A percentile compares a stretch with the other conserved stretches of the same genome.
Evolutionary conservation across 2,113 vertebrate genomes (phyloP).

Genomic region (Hyperopisus bebe): DNA sequence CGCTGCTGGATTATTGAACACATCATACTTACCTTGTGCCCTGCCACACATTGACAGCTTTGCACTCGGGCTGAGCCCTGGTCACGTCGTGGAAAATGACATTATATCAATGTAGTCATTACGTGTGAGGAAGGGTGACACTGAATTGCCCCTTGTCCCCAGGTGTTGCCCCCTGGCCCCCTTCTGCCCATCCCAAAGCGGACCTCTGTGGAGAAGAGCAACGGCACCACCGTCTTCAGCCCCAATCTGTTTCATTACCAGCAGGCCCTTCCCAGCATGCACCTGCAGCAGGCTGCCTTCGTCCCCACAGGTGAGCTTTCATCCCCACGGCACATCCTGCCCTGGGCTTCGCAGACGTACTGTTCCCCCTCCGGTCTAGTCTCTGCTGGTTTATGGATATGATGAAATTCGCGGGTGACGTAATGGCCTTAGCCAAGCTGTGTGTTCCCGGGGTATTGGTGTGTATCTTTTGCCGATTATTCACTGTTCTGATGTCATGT

Average conservation of each 20-base stretch:
- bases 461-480: neutral
- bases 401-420: neutral
- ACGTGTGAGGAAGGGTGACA: neutral
- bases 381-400: neutral
- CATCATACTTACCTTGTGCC: neutral
- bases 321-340: neutral
- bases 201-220: conserved; percentile 85
- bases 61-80: neutral
- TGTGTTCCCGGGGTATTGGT: neutral
- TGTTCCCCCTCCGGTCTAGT: neutral
- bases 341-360: neutral
- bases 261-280: conserved; percentile 93
- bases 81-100: neutral
- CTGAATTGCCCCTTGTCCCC: conserved; percentile 23
- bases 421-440: neutral
- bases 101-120: neutral
- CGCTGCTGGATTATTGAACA: neutral
- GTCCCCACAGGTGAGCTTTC: conserved; percentile 80
- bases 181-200: conserved; percentile 91
- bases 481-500: neutral
- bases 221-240: conserved; percentile 83
- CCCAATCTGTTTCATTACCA: conserved; percentile 95
- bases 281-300: conserved; percentile 84
- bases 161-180: conserved; percentile 64
- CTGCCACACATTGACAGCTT: neutral